Percentiles rank a stretch among this genome's conserved stretches.
phyloP scores from a whole-genome alignment of 2,888 invertebrate genomes.

The Euplagia quadripunctaria region DNA sequence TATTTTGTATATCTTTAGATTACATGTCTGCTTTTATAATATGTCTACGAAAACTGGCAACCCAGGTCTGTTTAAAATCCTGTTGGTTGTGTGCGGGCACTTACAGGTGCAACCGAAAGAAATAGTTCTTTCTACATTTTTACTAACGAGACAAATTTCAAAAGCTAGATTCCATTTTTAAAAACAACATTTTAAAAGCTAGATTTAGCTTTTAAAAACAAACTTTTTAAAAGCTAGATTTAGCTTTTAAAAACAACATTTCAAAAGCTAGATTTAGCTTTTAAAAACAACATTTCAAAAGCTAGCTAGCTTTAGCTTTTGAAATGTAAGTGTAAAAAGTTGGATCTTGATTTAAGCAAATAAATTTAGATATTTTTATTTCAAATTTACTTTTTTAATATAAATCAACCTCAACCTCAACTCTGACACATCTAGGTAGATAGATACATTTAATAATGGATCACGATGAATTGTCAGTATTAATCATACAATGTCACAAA shows the following conservation, averaged over 20 bases:
- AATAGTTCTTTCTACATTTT: not conserved
- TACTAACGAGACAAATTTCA: not conserved
- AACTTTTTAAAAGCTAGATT: not conserved
- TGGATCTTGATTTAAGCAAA: not conserved
- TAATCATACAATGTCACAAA: constrained; percentile 38
- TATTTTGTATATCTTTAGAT: constrained; percentile 3
- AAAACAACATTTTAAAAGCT: not conserved
- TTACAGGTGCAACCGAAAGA: constrained; percentile 1
- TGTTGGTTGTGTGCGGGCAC: constrained; percentile 6
- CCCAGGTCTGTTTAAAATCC: not conserved
- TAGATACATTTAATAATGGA: constrained; percentile 14
- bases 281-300: not conserved
- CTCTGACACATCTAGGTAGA: not conserved
- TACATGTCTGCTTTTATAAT: not conserved
- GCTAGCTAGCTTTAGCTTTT: not conserved
- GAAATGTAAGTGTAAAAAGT: not conserved
- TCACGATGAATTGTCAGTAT: constrained; percentile 17
- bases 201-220: not conserved
- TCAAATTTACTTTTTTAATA: too few species aligned
- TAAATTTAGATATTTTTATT: not conserved
- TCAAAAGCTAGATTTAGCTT: constrained; percentile 2
- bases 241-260: not conserved
- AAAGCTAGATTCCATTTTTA: not conserved
- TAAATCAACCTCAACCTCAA: too few species aligned
- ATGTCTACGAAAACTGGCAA: not conserved